These are phyloP conservation scores for Alethe castanea DNA, from an alignment of 2,113 vertebrate genomes.

Conservation along the genomic window DNA sequence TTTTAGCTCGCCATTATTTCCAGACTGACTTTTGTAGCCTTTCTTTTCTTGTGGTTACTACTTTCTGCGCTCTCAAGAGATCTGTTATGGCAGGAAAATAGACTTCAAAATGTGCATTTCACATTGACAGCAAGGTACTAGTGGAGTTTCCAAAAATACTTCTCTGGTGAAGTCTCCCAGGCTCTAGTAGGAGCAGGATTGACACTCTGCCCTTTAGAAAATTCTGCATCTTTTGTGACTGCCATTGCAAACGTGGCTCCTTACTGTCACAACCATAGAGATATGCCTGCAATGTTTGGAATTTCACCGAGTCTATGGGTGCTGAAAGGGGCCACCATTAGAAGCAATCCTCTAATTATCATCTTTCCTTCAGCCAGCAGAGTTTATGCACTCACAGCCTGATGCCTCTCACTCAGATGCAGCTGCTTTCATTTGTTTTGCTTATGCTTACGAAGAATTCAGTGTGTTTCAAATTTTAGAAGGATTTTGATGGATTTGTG, in stretches of 20 bases:
- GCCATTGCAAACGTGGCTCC: not conserved
- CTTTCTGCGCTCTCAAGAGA: not conserved
- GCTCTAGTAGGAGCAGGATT: not conserved
- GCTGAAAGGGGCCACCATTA: not conserved
- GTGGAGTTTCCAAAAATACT: not conserved
- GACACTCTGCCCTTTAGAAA: not conserved
- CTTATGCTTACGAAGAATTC: not conserved
- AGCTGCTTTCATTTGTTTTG: not conserved
- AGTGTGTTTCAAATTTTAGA: not conserved
- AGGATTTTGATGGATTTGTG: not conserved
- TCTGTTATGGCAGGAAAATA: not conserved
- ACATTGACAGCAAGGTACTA: not conserved
- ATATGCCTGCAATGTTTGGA: rapidly evolving
- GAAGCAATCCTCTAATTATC: not conserved
- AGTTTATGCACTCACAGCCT: not conserved
- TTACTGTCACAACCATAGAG: not conserved
- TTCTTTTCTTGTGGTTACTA: not conserved
- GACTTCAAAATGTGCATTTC: not conserved
- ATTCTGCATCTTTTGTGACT: not conserved
- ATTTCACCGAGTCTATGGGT: rapidly evolving
- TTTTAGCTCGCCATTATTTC: not conserved
- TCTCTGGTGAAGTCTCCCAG: not conserved
- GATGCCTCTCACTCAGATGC: not conserved
- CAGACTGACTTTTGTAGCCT: not conserved
- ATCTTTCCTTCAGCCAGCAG: not conserved